These are phyloP conservation scores for Pterocles gutturalis DNA, from an alignment of 2,113 vertebrate genomes.

Conservation along the genomic window DNA sequence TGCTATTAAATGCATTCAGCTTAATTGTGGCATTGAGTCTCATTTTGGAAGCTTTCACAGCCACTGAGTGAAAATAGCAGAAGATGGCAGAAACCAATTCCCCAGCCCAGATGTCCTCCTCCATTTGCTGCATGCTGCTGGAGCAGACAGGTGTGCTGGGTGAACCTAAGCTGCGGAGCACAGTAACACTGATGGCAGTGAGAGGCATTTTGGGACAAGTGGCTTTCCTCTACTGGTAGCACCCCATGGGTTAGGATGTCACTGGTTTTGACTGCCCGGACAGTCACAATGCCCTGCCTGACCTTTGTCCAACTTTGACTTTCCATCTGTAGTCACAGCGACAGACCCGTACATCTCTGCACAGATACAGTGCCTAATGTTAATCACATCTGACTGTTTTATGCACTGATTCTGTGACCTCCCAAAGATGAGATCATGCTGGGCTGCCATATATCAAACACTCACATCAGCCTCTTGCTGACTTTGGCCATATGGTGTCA, in stretches of 20 bases:
- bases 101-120: conserved; percentile 53
- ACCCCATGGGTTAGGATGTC: neutral
- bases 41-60: conserved; percentile 46
- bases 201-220: neutral
- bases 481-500: conserved; percentile 3
- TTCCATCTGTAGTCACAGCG: neutral
- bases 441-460: conserved; percentile 1
- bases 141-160: conserved; percentile 13
- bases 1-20: neutral
- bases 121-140: neutral
- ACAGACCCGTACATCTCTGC: neutral
- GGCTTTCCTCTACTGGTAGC: neutral
- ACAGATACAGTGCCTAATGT: neutral
- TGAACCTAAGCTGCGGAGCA: neutral
- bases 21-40: conserved; percentile 23
- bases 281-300: neutral
- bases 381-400: neutral
- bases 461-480: neutral
- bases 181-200: neutral
- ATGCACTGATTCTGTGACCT: neutral
- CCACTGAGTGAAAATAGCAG: conserved; percentile 46
- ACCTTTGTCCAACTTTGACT: neutral
- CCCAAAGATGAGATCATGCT: neutral
- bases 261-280: neutral
- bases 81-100: conserved; percentile 3